A percentile compares a stretch with the other conserved stretches of the same genome.
phyloP scores from a whole-genome alignment of 2,113 vertebrate genomes.

The Pelmatolapia mariae region DNA sequence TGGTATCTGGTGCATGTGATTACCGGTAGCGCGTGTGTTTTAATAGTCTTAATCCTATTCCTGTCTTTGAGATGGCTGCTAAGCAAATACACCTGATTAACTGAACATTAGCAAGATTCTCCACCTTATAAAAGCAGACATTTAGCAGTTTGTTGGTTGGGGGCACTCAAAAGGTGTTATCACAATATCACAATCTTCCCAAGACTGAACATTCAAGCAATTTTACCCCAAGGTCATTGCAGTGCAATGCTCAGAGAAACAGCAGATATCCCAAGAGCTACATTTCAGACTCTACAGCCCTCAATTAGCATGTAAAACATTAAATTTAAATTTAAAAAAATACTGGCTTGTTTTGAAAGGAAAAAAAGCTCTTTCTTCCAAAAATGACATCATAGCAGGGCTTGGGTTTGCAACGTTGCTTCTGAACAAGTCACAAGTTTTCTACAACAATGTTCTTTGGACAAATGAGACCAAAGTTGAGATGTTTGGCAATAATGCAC shows the following conservation, averaged over 20 bases:
- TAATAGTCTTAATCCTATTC: background rate
- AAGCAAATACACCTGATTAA: background rate
- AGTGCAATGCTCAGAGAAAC: background rate
- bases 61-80: background rate
- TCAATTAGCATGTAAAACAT: background rate
- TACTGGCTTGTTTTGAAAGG: background rate
- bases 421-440: background rate
- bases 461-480: background rate
- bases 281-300: background rate
- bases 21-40: rapidly evolving
- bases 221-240: background rate
- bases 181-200: background rate
- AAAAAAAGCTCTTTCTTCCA: background rate
- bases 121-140: background rate
- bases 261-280: background rate
- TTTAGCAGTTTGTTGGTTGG: background rate
- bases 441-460: background rate
- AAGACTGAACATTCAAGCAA: background rate
- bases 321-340: rapidly evolving
- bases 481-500: background rate
- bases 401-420: background rate
- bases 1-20: background rate
- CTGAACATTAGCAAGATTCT: background rate
- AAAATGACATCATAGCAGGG: background rate
- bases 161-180: background rate